These are phyloP conservation scores for Phaedon cochleariae DNA, from an alignment of 2,888 invertebrate species.

Conservation along the genomic window DNA sequence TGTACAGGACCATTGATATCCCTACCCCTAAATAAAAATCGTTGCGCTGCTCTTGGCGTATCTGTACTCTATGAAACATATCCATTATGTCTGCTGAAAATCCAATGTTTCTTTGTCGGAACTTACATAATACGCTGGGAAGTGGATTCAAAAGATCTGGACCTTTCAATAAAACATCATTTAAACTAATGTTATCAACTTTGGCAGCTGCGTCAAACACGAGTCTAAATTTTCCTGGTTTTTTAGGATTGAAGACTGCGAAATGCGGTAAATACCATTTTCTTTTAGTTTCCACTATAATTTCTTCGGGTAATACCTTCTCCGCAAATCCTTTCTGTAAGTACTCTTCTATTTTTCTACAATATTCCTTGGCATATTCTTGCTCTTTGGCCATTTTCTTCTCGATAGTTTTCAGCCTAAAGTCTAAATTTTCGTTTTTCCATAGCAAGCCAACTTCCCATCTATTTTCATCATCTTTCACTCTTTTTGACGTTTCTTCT, in stretches of 20 bases:
- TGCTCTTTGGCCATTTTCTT: not conserved
- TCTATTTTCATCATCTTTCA: not conserved
- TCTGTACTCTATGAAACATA: not conserved
- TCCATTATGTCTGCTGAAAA: not conserved
- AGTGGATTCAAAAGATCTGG: not conserved
- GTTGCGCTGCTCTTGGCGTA: not conserved
- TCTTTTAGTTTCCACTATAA: not conserved
- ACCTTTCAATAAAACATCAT: not conserved
- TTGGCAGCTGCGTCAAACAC: constrained; percentile 5
- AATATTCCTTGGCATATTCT: not conserved
- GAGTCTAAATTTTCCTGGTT: not conserved
- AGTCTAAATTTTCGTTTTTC: not conserved
- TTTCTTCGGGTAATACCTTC: not conserved
- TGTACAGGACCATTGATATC: not conserved
- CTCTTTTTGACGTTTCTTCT: not conserved
- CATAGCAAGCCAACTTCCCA: not conserved
- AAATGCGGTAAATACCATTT: not conserved
- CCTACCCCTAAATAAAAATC: not conserved
- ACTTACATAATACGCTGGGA: not conserved
- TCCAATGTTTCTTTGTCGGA: not conserved
- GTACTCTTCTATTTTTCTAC: not conserved
- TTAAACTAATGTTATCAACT: not conserved
- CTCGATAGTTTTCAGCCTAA: not conserved
- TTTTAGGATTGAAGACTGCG: not conserved
- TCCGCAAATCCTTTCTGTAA: not conserved